Percentiles rank a stretch among this genome's conserved stretches.
Conservation (phyloP, 2,113 vertebrate species). For the Gobius niger region DNA sequence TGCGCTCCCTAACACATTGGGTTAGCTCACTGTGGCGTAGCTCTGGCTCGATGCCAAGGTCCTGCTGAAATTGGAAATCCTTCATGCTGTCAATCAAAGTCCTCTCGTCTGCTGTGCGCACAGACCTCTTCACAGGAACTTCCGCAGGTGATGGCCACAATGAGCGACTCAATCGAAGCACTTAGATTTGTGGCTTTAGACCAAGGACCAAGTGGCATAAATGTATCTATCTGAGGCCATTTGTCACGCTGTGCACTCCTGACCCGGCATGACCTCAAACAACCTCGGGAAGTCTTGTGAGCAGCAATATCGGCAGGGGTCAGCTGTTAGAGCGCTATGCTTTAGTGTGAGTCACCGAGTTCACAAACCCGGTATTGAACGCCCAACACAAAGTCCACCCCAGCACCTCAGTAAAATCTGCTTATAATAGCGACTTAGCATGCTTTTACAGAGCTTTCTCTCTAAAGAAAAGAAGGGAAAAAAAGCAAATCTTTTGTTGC, state of each 20-base stretch:
- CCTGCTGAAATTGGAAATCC: constrained; percentile 44
- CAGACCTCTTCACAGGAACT: constrained; percentile 31
- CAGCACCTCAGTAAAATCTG: background rate
- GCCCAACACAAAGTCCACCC: background rate
- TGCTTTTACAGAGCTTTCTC: background rate
- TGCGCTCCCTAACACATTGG: constrained; percentile 10
- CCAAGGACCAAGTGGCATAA: constrained; percentile 40
- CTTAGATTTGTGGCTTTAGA: constrained; percentile 36
- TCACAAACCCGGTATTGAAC: constrained; percentile 3
- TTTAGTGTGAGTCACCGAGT: constrained; percentile 12
- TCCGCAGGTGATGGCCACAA: constrained; percentile 28
- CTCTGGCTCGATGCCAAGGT: constrained; percentile 36
- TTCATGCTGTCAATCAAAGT: constrained; percentile 40
- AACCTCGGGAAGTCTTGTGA: background rate
- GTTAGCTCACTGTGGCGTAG: constrained; percentile 18
- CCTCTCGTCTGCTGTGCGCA: constrained; percentile 19
- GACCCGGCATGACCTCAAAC: constrained; percentile 13
- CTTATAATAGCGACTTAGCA: background rate
- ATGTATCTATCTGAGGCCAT: constrained; percentile 11
- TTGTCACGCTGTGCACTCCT: constrained; percentile 13
- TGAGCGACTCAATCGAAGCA: constrained; percentile 35
- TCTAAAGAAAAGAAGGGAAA: too few relatives aligned
- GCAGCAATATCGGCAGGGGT: constrained; percentile 8
- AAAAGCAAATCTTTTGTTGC: constrained; percentile 11
- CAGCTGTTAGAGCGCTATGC: background rate